Base-by-base conservation (phyloP, 2,797 vertebrate genomes). In the Pipistrellus nathusii region DNA sequence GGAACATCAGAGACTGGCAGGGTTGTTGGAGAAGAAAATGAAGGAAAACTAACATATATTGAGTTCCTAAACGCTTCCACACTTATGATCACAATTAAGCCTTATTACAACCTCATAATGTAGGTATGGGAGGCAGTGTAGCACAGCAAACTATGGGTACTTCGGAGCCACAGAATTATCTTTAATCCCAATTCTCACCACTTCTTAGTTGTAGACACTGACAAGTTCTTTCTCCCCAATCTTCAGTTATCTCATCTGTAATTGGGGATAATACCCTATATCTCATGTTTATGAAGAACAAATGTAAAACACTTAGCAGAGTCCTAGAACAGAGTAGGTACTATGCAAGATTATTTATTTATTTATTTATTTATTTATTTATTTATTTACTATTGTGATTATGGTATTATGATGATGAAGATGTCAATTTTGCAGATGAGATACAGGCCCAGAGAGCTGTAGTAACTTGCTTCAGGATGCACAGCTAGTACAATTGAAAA, bases 31-130 rank as follows among this genome's bases (percentile, higher is more conserved):
- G 27, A 89, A 75, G 32, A 38, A 93, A 83, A 78, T 48, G 35
- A 95, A 88, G 21, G 32, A 51, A 95, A 93, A 89, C 38, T 94
- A 87, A 85, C 25, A 78, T 76, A 69, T 78, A 91, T 72, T 85
- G 55, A 95, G 41, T 80, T 66, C 23, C 38, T 78, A 78, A 95
- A 75, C 6, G 35, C 7, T 92, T 72, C 88, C 41, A 15, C 64
- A 75, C 27, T 69, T 76, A 41, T 35, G 44, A 77, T 87, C 30
- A 41, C 66, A 96, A 55, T 59, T 35, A 44, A 69, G 78, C 57
- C 48, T 73, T 75, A 76, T 27, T 38, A 90, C 17, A 62, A 55
- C 18, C 10, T 90, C 66, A 41, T 78, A 30, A 72, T 81, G 23
- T 82, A 88, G 23, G 75, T 35, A 88, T 57, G 80, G 5, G 32